phyloP scores from a whole-genome alignment of 2,888 invertebrate genomes.

The Heliconius charithonia region DNA sequence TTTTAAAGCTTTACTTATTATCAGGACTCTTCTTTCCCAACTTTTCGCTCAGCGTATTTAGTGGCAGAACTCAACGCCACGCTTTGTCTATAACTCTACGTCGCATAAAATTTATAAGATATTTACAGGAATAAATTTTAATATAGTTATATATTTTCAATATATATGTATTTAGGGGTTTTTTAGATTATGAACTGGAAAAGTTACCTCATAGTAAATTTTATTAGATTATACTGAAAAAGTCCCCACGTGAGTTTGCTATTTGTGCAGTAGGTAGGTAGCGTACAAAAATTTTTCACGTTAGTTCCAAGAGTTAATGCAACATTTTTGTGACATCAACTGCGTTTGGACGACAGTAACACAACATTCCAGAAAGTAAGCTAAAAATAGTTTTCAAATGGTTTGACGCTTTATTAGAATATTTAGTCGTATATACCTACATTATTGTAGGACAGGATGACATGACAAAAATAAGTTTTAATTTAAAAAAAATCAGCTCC shows the following conservation, averaged over 20 bases:
- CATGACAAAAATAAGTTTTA: too few relatives aligned
- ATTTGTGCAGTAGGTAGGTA: not conserved
- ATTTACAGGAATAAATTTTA: too few relatives aligned
- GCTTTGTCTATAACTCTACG: too few relatives aligned
- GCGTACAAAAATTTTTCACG: not conserved
- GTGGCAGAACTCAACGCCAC: too few relatives aligned
- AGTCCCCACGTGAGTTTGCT: not conserved
- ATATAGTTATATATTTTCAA: too few relatives aligned
- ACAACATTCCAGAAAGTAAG: conserved; percentile 9
- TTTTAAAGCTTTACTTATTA: too few relatives aligned
- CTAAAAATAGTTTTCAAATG: not conserved
- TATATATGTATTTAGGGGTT: too few relatives aligned
- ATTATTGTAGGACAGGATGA: not conserved
- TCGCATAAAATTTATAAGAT: too few relatives aligned
- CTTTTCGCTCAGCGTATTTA: too few relatives aligned
- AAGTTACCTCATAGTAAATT: not conserved
- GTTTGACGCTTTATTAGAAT: conserved; percentile 4
- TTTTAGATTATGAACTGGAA: too few relatives aligned
- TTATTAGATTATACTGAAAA: not conserved
- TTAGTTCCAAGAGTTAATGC: conserved; percentile 1
- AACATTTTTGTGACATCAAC: conserved; percentile 8
- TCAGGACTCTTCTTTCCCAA: too few relatives aligned
- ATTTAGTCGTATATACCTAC: not conserved
- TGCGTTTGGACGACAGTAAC: not conserved
- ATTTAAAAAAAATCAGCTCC: too few relatives aligned